A percentile compares a stretch with the other conserved stretches of the same genome.
Conservation (phyloP, 2,797 vertebrate genomes). For the Meriones psammophilus region DNA sequence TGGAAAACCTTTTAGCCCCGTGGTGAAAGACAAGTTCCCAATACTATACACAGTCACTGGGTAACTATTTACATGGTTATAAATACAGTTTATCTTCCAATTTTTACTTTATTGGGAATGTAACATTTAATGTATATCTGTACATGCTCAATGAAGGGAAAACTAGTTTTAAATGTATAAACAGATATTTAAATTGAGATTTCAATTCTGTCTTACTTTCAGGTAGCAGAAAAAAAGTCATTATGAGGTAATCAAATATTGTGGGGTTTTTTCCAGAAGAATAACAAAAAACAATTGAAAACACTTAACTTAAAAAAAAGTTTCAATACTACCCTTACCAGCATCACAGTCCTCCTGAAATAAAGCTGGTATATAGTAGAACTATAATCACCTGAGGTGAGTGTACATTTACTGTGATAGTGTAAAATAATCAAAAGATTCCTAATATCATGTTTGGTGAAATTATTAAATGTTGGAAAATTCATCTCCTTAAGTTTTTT, state of each 20-base stretch:
- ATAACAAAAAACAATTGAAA: neutral
- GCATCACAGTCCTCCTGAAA: neutral
- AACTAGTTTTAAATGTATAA: neutral
- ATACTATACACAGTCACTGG: neutral
- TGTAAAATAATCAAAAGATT: neutral
- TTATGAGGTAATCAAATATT: neutral
- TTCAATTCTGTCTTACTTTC: neutral
- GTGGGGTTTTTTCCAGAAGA: neutral
- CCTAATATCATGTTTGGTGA: neutral
- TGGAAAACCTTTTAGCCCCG: neutral
- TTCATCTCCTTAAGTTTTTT: neutral
- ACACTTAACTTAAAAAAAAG: neutral
- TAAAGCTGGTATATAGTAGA: neutral
- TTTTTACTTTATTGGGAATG: neutral
- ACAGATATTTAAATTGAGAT: neutral
- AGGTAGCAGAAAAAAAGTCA: slow-evolving; percentile 7
- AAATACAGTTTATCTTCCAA: neutral
- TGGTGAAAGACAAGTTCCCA: neutral
- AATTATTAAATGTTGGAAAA: neutral
- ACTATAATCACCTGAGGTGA: neutral
- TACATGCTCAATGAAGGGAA: neutral
- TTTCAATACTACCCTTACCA: neutral
- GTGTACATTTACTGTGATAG: neutral
- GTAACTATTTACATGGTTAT: neutral
- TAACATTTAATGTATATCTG: neutral